Base-by-base conservation (phyloP, 2,888 invertebrate species). In the Noctuana brunneofusca region DNA sequence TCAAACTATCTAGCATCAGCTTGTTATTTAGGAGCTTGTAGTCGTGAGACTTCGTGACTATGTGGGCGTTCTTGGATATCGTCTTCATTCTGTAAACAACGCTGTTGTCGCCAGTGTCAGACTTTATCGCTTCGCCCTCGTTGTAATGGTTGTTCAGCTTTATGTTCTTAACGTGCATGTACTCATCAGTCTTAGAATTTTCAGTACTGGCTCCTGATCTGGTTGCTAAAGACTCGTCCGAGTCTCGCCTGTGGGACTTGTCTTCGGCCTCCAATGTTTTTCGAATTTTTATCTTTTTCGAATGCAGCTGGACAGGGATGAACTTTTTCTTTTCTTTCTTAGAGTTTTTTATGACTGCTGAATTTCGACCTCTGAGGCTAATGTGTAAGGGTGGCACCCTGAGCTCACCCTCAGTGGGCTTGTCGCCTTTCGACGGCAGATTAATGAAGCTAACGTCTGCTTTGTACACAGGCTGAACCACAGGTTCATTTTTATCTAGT, bases 311-410 rank as follows among this genome's bases (percentile, higher is more conserved):
- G 11, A 92, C 92, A 0, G 87, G 84, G 35, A 85, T 85, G 65
- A 89, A 83, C 74, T 93, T 93, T 75, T 93, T 93, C 72, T 94
- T 92, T 64, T 94, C 93, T 71, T 95, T 95, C 72, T 95, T 95
- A 55, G 95, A 95, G 78, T 95, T 94, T 75, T 95, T 96, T 71
- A 96, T 96, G 53, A 97, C 96, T 43, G 96, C 96, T 0, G 96
- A 96, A 80, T 96, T 97, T 63, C 96, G 93, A 0, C 96, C 96
- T 65, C 97, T 92, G 46, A 97, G 87, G 63, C 97, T 97, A 73
- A 97, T 97, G 81, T 97, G 97, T 65, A 97, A 88, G 1, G 97
- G 97, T 8, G 97, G 97, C 52, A 97, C 97, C 60, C 97, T 92
- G 6, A 96, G 94, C 73, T 96, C 96, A 1, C 83, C 81, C 66